A percentile compares a stretch with the other conserved stretches of the same genome.
These are phyloP conservation scores for Bhutanitis thaidina DNA, from an alignment of 2,888 invertebrate species.

Conservation along the genomic window DNA sequence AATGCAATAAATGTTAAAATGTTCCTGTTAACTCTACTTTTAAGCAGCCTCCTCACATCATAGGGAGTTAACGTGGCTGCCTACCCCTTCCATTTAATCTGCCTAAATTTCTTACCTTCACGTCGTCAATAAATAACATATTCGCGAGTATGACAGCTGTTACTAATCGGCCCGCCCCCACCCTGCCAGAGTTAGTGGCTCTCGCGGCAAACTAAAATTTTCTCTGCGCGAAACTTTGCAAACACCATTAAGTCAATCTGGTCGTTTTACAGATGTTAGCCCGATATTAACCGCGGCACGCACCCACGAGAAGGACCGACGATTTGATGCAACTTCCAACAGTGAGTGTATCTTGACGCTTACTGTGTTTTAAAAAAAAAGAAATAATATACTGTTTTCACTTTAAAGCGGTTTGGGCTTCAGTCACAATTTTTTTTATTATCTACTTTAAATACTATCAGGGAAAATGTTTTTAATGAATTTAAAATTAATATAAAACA, in stretches of 20 bases:
- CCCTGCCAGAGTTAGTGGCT: conserved; percentile 47
- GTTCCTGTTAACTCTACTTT: too few relatives aligned
- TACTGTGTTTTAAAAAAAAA: not conserved
- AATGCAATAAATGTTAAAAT: too few relatives aligned
- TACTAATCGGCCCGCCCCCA: conserved; percentile 55
- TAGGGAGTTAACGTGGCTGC: too few relatives aligned
- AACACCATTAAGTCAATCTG: conserved; percentile 77
- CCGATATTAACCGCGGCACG: conserved; percentile 50
- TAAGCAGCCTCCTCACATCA: too few relatives aligned
- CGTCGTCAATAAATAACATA: conserved; percentile 56
- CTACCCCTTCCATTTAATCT: not conserved
- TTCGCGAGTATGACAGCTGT: conserved; percentile 72
- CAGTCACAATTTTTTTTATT: too few relatives aligned
- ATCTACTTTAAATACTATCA: too few relatives aligned
- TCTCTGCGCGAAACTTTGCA: conserved; percentile 62
- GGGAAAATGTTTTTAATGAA: too few relatives aligned
- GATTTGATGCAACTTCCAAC: conserved; percentile 1
- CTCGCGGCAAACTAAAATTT: conserved; percentile 66
- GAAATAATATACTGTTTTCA: too few relatives aligned
- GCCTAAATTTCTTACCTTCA: conserved; percentile 36
- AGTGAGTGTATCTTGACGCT: not conserved
- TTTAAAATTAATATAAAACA: too few relatives aligned
- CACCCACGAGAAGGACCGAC: conserved; percentile 11
- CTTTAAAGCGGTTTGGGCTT: too few relatives aligned
- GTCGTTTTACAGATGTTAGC: conserved; percentile 71